Base-by-base conservation (phyloP, 2,113 vertebrate species). In the Eclectus roratus region DNA sequence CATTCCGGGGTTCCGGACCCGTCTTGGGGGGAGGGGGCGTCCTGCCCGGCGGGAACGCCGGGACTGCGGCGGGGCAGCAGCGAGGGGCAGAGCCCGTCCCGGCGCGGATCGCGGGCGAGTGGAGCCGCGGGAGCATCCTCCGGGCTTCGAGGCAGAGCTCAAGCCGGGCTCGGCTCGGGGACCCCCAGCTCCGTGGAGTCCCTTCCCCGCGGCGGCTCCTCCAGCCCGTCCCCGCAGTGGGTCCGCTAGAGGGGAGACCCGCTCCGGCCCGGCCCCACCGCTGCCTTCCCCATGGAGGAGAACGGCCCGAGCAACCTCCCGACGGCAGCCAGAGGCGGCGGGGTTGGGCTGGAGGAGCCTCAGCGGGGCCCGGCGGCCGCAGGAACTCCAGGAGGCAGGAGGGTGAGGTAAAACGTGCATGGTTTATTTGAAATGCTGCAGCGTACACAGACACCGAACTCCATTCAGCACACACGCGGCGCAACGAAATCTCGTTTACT, bases 341-440 rank as follows among this genome's bases (percentile, higher is more conserved):
- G 46, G 13, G 81, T 17, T 1, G 76, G 63, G 77, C 37, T 10
- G 87, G 7, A 12, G 35, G n/a, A 71, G 49, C 33, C 13, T 9
- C 21, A 17, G 12, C 14, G 37, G 28, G n/a, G 80, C 65, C 90
- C 46, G 25, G 53, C 23, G 37, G 87, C 60, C 46, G 43, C 91
- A 95, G 85, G 50, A 83, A 93, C 11, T 87, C 58, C 91, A 93
- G 85, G 93, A 97, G 73, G 66, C 94, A 71, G 81, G 78, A 98
- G 88, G 61, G 86, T 97, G 98, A 98, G 98, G 98, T 99, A 98
- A 98, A 98, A 99, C 99, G 99, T 99, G 98, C 99, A 98, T 98
- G 98, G 97, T 99, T 99, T 99, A 99, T 99, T 99, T 97, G 97
- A 98, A 98, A 98, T 98, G 98, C 98, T 98, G 98, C 97, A 98